Base-by-base conservation (phyloP, 2,888 invertebrate species). In the Autographa pulchrina region DNA sequence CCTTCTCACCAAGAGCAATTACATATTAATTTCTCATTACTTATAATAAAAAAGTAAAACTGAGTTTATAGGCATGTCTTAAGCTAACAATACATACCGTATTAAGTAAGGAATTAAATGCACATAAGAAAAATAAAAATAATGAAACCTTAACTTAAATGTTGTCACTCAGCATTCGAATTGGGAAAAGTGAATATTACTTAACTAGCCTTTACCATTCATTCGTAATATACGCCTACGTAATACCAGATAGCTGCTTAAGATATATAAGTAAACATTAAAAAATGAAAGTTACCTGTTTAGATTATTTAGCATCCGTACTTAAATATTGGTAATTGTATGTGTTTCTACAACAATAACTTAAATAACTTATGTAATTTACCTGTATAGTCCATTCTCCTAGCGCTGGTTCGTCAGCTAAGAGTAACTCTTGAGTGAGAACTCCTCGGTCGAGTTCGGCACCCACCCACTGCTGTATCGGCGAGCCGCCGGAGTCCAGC, bases 371-470 rank as follows among this genome's bases (percentile, higher is more conserved):
- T 61, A 0, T 13, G 31, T 13, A 2, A 32, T 43, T 66, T 85
- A 91, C 96, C 76, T 97, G 97, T 80, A 99, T 97, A 70, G 97
- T 97, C 99, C 99, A 99, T 88, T 97, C 96, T 35, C 99, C 99
- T 31, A 99, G 95, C 20, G 98, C 98, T 0, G 99, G 99, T 77
- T 97, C 97, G 65, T 97, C 97, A 35, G 98, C 98, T 6, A 99
- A 93, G 73, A 97, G 96, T 31, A 99, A 91, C 84, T 98, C 98
- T 2, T 97, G 97, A 1, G 97, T 96, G 85, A 98, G 97, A 0
- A 99, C 97, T 14, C 99, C 99, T 74, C 97, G 96, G 14, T 96
- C 97, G 52, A 98, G 94, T 62, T 97, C 92, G 0, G 97, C 96
- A 25, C 97, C 96, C 9, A 94, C 96, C 97, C 98, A 98, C 92